Percentiles rank a stretch among this genome's conserved stretches.
These are phyloP conservation scores for Limnephilus rhombicus DNA, from an alignment of 2,888 invertebrate genomes.

Conservation along the genomic window DNA sequence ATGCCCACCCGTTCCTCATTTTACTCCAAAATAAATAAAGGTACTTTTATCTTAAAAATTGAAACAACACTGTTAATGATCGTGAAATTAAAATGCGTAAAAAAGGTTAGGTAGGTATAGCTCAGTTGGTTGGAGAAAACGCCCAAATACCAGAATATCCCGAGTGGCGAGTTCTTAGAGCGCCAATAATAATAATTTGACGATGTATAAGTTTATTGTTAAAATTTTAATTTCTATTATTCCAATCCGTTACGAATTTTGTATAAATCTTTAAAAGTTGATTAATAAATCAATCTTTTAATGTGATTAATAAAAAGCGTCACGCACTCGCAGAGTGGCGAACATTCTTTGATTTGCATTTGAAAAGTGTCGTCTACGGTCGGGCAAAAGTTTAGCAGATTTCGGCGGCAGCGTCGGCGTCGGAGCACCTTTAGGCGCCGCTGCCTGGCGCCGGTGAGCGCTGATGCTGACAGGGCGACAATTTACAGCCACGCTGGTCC, in stretches of 20 bases:
- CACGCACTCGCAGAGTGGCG: conserved; percentile 40
- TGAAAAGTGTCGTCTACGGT: conserved; percentile 48
- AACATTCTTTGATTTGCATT: conserved; percentile 55
- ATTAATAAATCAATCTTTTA: conserved; percentile 50
- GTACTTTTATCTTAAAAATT: not conserved
- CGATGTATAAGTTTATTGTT: not conserved
- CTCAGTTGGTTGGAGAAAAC: not conserved
- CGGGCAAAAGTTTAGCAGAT: conserved; percentile 58
- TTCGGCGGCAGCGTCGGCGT: conserved; percentile 45
- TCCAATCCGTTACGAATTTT: not conserved
- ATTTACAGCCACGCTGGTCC: conserved; percentile 73
- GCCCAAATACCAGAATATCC: not conserved
- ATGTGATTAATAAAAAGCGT: conserved; percentile 49
- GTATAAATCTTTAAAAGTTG: conserved; percentile 29
- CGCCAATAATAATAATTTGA: not conserved
- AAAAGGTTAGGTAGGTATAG: not conserved
- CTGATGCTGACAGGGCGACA: conserved; percentile 74
- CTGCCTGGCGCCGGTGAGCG: conserved; percentile 68
- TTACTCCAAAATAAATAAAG: not conserved
- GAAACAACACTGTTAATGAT: too few species aligned
- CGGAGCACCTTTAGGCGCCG: conserved; percentile 67
- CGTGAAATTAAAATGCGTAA: not conserved
- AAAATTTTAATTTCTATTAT: not conserved
- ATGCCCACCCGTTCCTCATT: not conserved
- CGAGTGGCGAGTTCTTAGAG: not conserved